These are phyloP conservation scores for Microcebus ravelobensis DNA, from an alignment of 2,113 vertebrate species.

Conservation along the genomic window DNA sequence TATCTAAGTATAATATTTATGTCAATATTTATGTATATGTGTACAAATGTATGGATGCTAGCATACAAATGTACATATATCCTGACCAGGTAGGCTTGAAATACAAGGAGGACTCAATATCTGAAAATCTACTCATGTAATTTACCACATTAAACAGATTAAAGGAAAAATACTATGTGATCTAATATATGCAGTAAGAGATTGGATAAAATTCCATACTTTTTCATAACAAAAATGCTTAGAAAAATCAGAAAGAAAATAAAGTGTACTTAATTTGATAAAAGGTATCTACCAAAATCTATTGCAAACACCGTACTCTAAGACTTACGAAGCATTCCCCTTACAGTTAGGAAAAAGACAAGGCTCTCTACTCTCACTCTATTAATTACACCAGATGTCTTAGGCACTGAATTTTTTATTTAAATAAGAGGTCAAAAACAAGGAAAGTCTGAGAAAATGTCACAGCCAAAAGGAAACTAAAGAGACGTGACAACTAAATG, in stretches of 20 bases:
- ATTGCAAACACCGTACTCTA: not conserved
- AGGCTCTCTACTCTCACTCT: not conserved
- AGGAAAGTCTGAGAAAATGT: not conserved
- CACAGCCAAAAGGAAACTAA: not conserved
- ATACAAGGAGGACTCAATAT: not conserved
- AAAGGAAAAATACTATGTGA: not conserved
- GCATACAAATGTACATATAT: not conserved
- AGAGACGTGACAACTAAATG: not conserved
- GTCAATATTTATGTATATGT: not conserved
- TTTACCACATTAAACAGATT: constrained; percentile 6
- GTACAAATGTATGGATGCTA: not conserved
- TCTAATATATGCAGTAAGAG: not conserved
- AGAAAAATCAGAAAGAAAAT: constrained; percentile 4
- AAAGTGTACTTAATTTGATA: not conserved
- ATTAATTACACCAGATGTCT: not conserved
- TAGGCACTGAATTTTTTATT: not conserved
- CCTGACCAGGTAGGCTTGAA: not conserved
- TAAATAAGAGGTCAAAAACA: not conserved
- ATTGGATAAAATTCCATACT: not conserved
- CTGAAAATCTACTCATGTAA: constrained; percentile 27
- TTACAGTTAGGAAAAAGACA: not conserved
- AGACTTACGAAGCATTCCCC: not conserved
- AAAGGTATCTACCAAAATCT: not conserved
- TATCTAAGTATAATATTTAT: not conserved
- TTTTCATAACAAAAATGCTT: not conserved